Conservation (phyloP, 2,797 vertebrate species). For the Poecilia velifera region DNA sequence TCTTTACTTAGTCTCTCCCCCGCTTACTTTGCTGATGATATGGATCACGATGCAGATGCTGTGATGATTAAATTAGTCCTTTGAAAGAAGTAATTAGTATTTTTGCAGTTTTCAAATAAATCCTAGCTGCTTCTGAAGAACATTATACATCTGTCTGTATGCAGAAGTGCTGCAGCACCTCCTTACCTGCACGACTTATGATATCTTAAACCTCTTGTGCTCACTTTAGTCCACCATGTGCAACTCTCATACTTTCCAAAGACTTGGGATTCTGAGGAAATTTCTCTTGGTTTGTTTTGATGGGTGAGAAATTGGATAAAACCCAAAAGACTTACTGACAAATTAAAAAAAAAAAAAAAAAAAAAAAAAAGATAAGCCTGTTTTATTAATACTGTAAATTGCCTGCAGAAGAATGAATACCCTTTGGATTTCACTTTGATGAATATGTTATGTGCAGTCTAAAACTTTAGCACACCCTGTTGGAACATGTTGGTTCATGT, state of each 20-base stretch:
- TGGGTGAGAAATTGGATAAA: constrained; percentile 9
- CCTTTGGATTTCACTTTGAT: neutral
- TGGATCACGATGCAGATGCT: neutral
- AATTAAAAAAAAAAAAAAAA: constrained; percentile 38
- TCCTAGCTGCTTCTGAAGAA: neutral
- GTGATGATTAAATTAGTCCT: constrained; percentile 28
- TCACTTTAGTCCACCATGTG: constrained; percentile 12
- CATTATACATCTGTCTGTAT: neutral
- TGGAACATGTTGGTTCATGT: neutral
- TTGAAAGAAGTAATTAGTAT: constrained; percentile 12
- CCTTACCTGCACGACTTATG: constrained; percentile 20
- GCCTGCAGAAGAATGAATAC: neutral
- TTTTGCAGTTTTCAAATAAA: neutral
- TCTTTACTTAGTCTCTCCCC: neutral
- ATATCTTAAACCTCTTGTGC: constrained; percentile 22
- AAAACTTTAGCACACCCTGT: too few relatives aligned
- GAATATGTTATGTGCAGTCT: too few relatives aligned
- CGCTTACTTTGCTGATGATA: neutral
- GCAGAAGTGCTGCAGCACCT: constrained; percentile 20
- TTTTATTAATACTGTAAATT: constrained; percentile 63
- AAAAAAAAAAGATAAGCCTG: constrained; percentile 54
- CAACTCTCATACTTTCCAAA: constrained; percentile 32
- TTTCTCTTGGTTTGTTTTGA: constrained; percentile 16
- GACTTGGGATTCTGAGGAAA: constrained; percentile 35
- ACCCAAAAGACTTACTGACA: constrained; percentile 32